Evolutionary conservation across 2,888 invertebrate species (phyloP).

Genomic region (Pterobdella sp.): DNA sequence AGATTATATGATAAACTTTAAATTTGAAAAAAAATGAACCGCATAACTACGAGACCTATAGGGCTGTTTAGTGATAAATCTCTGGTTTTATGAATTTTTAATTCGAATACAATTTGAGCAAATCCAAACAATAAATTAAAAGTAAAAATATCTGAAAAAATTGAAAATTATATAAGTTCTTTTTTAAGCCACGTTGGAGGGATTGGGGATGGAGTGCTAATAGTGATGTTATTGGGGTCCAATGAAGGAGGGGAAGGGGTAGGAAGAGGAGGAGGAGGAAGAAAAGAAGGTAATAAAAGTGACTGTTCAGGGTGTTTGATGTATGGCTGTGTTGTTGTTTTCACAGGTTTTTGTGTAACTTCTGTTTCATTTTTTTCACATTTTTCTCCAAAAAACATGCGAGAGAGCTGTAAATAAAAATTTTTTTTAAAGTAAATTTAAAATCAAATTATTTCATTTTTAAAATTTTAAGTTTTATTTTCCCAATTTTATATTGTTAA

Average conservation of each 20-base stretch:
- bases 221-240: background rate
- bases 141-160: too few species aligned
- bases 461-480: background rate
- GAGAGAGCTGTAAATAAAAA: background rate
- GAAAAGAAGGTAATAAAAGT: background rate
- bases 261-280: background rate
- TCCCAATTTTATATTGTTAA: background rate
- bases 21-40: too few species aligned
- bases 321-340: background rate
- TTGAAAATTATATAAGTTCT: too few species aligned
- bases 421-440: background rate
- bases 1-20: too few species aligned
- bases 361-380: background rate
- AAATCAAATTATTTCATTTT: background rate
- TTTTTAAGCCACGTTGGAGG: too few species aligned
- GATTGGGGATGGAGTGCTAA: constrained; percentile 14
- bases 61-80: too few species aligned
- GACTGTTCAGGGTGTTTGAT: background rate
- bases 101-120: too few species aligned
- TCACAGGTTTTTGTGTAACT: background rate
- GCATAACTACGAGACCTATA: too few species aligned
- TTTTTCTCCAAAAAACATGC: background rate
- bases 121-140: too few species aligned
- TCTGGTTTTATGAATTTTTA: too few species aligned
- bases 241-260: background rate